phyloP scores from a whole-genome alignment of 2,888 invertebrate genomes.

The Cheilosia vernalis region DNA sequence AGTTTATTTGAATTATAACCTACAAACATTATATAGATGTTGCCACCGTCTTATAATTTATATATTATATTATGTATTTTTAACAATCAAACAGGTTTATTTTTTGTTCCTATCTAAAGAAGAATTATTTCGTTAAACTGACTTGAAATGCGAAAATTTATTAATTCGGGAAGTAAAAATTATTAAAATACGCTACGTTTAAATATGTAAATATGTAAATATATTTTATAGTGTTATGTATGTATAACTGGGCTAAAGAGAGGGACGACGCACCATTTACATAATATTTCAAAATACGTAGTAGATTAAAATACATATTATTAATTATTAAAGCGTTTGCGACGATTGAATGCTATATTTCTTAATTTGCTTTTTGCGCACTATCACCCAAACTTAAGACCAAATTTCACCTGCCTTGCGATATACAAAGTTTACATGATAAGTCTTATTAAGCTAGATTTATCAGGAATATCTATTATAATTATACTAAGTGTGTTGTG shows the following conservation, averaged over 20 bases:
- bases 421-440: constrained; percentile 1
- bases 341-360: constrained; percentile 15
- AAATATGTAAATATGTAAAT: constrained; percentile 29
- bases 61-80: constrained; percentile 25
- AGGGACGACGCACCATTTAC: neutral
- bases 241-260: constrained; percentile 37
- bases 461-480: constrained; percentile 40
- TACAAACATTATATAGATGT: constrained; percentile 32
- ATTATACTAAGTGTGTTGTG: constrained; percentile 3
- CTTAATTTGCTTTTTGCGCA: constrained; percentile 14
- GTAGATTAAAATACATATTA: neutral
- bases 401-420: constrained; percentile 5
- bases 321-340: constrained; percentile 33
- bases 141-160: constrained; percentile 45
- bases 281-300: constrained; percentile 9
- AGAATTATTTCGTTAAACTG: constrained; percentile 33
- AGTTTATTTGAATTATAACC: constrained; percentile 59
- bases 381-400: neutral
- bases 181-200: constrained; percentile 45
- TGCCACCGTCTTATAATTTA: constrained; percentile 1
- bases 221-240: constrained; percentile 2
- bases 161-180: constrained; percentile 68
- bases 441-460: constrained; percentile 32
- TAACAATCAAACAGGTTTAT: constrained; percentile 18
- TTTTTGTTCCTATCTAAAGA: constrained; percentile 51